Evolutionary conservation across 1,140 invertebrate species (phyloP).

Genomic region (Coenobita brevimanus): DNA sequence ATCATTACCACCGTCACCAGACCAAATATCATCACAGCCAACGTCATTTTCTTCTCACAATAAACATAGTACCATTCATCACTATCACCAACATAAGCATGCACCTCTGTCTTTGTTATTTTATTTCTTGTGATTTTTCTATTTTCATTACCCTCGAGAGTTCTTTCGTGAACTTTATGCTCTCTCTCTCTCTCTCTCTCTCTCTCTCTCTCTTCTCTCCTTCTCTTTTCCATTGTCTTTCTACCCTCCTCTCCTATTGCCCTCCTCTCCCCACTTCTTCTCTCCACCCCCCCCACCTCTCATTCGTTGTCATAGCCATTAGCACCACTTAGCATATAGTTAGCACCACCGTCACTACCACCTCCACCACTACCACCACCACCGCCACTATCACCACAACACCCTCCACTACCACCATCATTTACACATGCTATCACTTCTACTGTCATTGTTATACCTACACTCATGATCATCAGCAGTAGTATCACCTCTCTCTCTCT

Average conservation of each 20-base stretch:
- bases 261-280: not conserved
- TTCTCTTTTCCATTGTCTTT: not conserved
- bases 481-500: conserved; percentile 3
- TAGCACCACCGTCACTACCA: not conserved
- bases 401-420: not conserved
- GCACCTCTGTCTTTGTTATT: too few relatives aligned
- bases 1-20: too few relatives aligned
- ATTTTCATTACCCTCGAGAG: too few relatives aligned
- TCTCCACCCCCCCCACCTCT: not conserved
- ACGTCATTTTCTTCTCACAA: too few relatives aligned
- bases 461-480: not conserved
- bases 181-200: conserved; percentile 1
- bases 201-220: not conserved
- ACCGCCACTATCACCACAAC: not conserved
- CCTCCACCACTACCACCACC: not conserved
- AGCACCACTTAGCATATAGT: too few relatives aligned
- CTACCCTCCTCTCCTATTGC: not conserved
- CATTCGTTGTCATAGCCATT: too few relatives aligned
- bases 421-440: not conserved
- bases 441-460: not conserved
- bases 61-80: too few relatives aligned
- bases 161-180: too few relatives aligned
- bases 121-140: too few relatives aligned
- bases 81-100: too few relatives aligned
- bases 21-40: too few relatives aligned